Percentiles rank a stretch among this genome's conserved stretches.
These are phyloP conservation scores for Rachycentron canadum DNA, from an alignment of 2,797 vertebrate genomes.

Conservation along the genomic window DNA sequence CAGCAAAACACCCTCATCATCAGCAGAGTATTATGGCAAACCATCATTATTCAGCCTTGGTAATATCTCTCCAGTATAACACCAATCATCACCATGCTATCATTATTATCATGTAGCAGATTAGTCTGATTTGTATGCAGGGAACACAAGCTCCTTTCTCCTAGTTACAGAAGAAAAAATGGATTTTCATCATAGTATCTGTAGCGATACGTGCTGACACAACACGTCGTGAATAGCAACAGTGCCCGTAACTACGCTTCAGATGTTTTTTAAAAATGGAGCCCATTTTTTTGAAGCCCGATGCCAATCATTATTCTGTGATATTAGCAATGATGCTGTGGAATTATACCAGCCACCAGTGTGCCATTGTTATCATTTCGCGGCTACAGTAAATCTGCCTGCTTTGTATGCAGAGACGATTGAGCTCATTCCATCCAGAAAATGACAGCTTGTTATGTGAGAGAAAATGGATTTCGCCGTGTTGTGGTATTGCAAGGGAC, in stretches of 20 bases:
- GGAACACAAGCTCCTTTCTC: neutral
- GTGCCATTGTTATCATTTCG: slow-evolving; percentile 28
- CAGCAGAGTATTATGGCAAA: neutral
- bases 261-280: slow-evolving; percentile 34
- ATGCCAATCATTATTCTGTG: slow-evolving; percentile 28
- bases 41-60: slow-evolving; percentile 35
- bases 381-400: slow-evolving; percentile 40
- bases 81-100: slow-evolving; percentile 35
- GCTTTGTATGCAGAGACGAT: slow-evolving; percentile 50
- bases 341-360: slow-evolving; percentile 35
- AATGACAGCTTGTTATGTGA: slow-evolving; percentile 68
- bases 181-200: slow-evolving; percentile 19
- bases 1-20: slow-evolving; percentile 18
- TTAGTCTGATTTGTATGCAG: slow-evolving; percentile 29
- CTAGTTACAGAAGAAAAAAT: slow-evolving; percentile 35
- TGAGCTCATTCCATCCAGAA: slow-evolving; percentile 61
- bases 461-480: slow-evolving; percentile 61
- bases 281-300: neutral
- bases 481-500: slow-evolving; percentile 46
- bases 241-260: neutral
- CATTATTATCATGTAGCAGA: slow-evolving; percentile 19
- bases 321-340: slow-evolving; percentile 16
- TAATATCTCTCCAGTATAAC: slow-evolving; percentile 22
- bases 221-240: slow-evolving; percentile 8
- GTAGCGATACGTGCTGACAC: slow-evolving; percentile 11